phyloP scores from a whole-genome alignment of 2,797 vertebrate species.

The Rhincodon typus region DNA sequence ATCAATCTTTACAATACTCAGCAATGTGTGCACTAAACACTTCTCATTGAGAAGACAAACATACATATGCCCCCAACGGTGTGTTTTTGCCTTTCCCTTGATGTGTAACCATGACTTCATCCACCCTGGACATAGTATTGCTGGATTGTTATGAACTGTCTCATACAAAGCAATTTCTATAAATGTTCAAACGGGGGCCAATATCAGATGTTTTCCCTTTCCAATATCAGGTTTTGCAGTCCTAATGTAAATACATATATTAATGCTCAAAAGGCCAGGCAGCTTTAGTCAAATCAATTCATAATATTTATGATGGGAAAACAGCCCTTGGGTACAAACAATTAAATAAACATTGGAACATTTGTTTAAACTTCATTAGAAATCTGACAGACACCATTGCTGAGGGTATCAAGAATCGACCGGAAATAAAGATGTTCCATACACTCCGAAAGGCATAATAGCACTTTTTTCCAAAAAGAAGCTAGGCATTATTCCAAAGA shows the following conservation, averaged over 20 bases:
- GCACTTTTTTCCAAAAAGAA: neutral
- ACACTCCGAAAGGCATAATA: neutral
- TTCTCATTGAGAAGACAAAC: neutral
- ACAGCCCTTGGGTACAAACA: neutral
- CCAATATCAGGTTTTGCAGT: neutral
- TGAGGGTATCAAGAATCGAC: neutral
- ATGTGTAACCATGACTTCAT: neutral
- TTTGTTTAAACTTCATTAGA: neutral
- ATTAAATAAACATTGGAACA: neutral
- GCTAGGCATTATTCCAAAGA: neutral
- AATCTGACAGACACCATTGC: neutral
- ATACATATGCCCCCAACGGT: neutral
- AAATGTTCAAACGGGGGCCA: neutral
- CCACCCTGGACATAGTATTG: neutral
- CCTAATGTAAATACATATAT: neutral
- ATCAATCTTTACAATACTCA: neutral
- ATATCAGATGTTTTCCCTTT: neutral
- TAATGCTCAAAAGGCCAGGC: neutral
- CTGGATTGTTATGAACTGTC: neutral
- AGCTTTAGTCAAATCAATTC: neutral
- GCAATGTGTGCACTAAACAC: neutral
- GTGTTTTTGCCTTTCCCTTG: too few relatives aligned
- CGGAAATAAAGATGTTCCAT: neutral
- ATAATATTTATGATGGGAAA: neutral
- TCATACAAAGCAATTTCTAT: neutral